Evolutionary conservation across 2,113 vertebrate genomes (phyloP), one percentile per base, ranked within the genome.

Genomic region (Alligator sinensis): DNA sequence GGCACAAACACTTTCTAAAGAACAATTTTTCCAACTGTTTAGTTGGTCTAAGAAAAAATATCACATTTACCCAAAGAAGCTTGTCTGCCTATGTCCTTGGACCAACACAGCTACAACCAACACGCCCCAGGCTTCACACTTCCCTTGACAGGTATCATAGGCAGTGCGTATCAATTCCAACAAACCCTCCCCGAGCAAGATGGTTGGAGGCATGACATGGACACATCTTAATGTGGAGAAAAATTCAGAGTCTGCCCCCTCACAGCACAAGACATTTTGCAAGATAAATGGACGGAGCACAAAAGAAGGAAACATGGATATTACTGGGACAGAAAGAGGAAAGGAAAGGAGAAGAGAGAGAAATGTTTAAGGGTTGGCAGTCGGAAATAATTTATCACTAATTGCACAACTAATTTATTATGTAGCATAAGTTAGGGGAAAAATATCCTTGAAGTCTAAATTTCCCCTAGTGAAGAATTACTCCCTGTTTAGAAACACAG

Each of bases 381-480:
- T 81, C 47, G 22, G 19, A 90, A 92, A 88, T 38, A 60, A 77
- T 93, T 66, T 86, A 81, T 83, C 60, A 81, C 77, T 87, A 91
- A 96, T 77, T 91, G 60, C 88, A 16, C 72, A 22, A 85, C 82
- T 94, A 72, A 94, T 95, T 83, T 83, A 89, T 93, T 80, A 92
- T 79, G 76, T 25, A 82, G 84, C 38, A 11, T 86, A 82, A 95
- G 76, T 84, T 93, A 74, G 82, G 86, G 92, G 82, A 64, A 59
- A 96, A 95, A 77, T 11, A 72, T 61, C 90, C 91, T 93, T 59
- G 55, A 77, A 89, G 87, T 34, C 61, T 84, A 30, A 38, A 88
- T 92, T 96, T 94, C 91, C 95, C 86, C n/a, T 34, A 15, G 10
- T 64, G 87, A 90, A 88, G 90, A 87, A 55, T 55, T 2, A 64